Evolutionary conservation across 2,113 vertebrate species (phyloP).

Genomic region (Spea bombifrons): DNA sequence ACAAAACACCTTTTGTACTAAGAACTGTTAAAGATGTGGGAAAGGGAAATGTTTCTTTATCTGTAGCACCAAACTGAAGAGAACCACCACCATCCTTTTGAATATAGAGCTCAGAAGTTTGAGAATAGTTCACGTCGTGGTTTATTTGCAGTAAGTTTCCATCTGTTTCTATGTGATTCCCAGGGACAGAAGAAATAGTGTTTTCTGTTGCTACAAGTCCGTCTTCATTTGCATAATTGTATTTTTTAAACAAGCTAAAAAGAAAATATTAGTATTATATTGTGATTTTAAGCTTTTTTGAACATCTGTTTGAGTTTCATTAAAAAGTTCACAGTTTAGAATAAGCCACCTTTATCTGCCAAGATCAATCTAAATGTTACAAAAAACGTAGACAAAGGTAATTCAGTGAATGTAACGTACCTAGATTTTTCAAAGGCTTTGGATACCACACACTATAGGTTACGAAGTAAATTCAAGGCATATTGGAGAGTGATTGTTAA

Average conservation of each 20-base stretch:
- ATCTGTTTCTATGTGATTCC: conserved; percentile 60
- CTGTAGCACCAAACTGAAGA: conserved; percentile 60
- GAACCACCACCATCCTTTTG: conserved; percentile 53
- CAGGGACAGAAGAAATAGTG: neutral
- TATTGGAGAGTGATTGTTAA: too few species aligned
- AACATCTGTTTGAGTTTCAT: too few species aligned
- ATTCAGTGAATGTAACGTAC: too few species aligned
- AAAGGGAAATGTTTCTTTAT: conserved; percentile 70
- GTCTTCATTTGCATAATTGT: conserved; percentile 54
- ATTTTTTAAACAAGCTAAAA: conserved; percentile 76
- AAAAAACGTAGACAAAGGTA: too few species aligned
- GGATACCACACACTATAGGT: too few species aligned
- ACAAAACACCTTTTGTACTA: conserved; percentile 73
- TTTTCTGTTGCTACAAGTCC: conserved; percentile 51
- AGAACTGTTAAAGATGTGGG: conserved; percentile 67
- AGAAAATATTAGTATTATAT: neutral
- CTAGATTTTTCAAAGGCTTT: too few species aligned
- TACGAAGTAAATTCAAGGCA: too few species aligned
- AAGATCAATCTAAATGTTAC: too few species aligned
- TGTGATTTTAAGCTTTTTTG: too few species aligned
- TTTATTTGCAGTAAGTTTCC: conserved; percentile 55
- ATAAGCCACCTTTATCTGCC: too few species aligned
- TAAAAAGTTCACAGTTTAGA: too few species aligned
- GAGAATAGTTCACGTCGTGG: conserved; percentile 57
- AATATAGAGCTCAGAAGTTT: conserved; percentile 49